phyloP scores from a whole-genome alignment of 2,888 invertebrate species.

The Drosophila phalerata region DNA sequence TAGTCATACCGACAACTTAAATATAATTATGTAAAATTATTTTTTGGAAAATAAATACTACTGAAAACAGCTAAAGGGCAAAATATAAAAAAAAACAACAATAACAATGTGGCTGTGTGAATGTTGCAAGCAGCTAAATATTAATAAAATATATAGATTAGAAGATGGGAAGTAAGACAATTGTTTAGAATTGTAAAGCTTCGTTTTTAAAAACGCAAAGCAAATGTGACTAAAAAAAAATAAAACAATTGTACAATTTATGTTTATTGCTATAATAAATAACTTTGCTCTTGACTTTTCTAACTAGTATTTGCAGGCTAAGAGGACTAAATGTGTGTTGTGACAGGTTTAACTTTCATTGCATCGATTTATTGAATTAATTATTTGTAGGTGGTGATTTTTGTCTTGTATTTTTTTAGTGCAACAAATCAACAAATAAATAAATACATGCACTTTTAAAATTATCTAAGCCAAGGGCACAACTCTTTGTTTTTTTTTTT shows the following conservation, averaged over 20 bases:
- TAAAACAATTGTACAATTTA: slow-evolving; percentile 35
- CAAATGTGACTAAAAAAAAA: slow-evolving; percentile 42
- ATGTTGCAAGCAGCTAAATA: slow-evolving; percentile 30
- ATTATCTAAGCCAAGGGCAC: slow-evolving; percentile 38
- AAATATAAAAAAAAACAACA: slow-evolving; percentile 43
- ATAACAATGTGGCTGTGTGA: slow-evolving; percentile 43
- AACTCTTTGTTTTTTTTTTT: slow-evolving; percentile 11
- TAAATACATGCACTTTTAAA: slow-evolving; percentile 71
- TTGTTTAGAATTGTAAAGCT: slow-evolving; percentile 35
- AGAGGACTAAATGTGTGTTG: slow-evolving; percentile 57
- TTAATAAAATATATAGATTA: slow-evolving; percentile 18
- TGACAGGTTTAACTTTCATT: slow-evolving; percentile 55
- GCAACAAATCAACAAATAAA: slow-evolving; percentile 76
- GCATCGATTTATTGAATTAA: slow-evolving; percentile 35
- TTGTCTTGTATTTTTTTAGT: slow-evolving; percentile 51
- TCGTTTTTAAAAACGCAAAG: slow-evolving; percentile 45
- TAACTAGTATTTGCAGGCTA: slow-evolving; percentile 59
- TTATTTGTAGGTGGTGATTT: slow-evolving; percentile 34
- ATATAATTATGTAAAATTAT: slow-evolving; percentile 38
- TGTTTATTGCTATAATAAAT: slow-evolving; percentile 66
- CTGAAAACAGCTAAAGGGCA: slow-evolving; percentile 51
- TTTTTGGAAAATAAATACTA: slow-evolving; percentile 68
- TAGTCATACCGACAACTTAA: slow-evolving; percentile 48
- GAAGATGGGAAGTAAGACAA: slow-evolving; percentile 2
- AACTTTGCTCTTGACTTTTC: slow-evolving; percentile 51